Evolutionary conservation across 2,113 vertebrate species (phyloP).

Genomic region (Euleptes europaea): DNA sequence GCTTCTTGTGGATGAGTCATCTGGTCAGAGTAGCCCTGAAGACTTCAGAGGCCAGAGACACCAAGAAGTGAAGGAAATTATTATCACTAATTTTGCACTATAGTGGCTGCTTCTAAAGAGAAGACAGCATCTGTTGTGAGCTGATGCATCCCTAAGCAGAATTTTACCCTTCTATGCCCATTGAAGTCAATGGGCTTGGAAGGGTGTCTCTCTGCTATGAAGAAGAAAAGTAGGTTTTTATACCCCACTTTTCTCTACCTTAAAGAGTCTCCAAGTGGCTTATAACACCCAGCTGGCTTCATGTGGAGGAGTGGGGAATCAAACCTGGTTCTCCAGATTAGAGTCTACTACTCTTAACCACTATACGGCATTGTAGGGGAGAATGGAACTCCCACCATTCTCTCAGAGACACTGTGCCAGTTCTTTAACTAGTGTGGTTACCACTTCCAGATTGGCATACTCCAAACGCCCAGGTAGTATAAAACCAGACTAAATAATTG

Average conservation of each 20-base stretch:
- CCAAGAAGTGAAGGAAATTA: not conserved
- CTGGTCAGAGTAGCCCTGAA: not conserved
- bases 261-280: too few relatives aligned
- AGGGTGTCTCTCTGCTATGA: not conserved
- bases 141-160: too few relatives aligned
- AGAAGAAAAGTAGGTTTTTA: not conserved
- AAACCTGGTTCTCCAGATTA: too few relatives aligned
- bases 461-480: too few relatives aligned
- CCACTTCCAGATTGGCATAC: not conserved
- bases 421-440: not conserved
- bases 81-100: not conserved
- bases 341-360: too few relatives aligned
- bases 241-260: too few relatives aligned
- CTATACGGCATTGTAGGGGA: not conserved
- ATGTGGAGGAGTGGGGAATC: too few relatives aligned
- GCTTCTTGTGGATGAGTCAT: not conserved
- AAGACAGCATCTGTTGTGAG: too few relatives aligned
- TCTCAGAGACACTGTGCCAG: not conserved
- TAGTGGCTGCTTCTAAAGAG: not conserved
- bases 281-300: too few relatives aligned
- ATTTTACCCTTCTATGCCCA: too few relatives aligned
- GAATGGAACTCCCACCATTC: not conserved
- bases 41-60: not conserved
- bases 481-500: too few relatives aligned
- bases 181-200: too few relatives aligned